Conservation (phyloP, 2,113 vertebrate species). For the Eublepharis macularius region DNA sequence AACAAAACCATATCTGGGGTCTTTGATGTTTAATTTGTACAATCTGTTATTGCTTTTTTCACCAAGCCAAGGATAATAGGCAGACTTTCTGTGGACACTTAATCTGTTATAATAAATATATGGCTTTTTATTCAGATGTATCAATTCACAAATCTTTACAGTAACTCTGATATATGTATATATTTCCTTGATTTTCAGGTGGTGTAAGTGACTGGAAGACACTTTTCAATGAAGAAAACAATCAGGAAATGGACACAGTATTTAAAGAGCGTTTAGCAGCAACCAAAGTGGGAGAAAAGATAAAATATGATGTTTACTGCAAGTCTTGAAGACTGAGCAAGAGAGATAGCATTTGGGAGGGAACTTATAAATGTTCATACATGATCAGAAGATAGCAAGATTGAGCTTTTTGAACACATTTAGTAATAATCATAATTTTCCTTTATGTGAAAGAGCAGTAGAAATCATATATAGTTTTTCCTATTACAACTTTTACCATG, state of each 20-base stretch:
- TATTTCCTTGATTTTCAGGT: constrained; percentile 53
- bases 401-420: not conserved
- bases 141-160: not conserved
- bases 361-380: not conserved
- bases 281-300: constrained; percentile 72
- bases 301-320: constrained; percentile 77
- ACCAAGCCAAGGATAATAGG: not conserved
- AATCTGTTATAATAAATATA: not conserved
- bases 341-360: not conserved
- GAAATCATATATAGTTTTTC: not conserved
- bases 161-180: not conserved
- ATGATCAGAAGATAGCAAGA: not conserved
- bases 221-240: constrained; percentile 78
- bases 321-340: constrained; percentile 52
- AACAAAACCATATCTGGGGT: not conserved
- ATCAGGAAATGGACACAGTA: constrained; percentile 74
- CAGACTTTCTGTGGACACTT: not conserved
- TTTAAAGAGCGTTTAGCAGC: constrained; percentile 72
- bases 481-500: not conserved
- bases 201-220: constrained; percentile 81
- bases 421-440: not conserved
- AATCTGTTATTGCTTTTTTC: not conserved
- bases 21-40: not conserved
- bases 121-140: not conserved
- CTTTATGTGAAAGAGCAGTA: not conserved